phyloP scores from a whole-genome alignment of 2,797 vertebrate species.

The Echeneis naucrates region DNA sequence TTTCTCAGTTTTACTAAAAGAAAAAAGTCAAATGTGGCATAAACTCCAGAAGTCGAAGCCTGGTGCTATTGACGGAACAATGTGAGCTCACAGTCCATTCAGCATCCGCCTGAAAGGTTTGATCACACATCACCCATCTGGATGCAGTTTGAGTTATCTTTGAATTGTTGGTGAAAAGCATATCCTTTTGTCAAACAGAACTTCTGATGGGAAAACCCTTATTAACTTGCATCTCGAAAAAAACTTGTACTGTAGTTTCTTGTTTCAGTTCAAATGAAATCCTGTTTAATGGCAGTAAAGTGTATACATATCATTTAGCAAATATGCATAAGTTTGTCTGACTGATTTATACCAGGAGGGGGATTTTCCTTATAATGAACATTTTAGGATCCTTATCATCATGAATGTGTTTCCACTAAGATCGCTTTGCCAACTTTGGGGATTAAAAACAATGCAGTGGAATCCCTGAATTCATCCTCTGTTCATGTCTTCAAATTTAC shows the following conservation, averaged over 20 bases:
- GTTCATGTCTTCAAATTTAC: constrained; percentile 5
- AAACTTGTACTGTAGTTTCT: background rate
- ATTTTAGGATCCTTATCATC: background rate
- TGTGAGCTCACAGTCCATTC: background rate
- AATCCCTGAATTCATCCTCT: background rate
- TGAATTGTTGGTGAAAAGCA: background rate
- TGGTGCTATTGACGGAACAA: background rate
- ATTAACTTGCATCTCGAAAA: background rate
- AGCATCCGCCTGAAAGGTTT: background rate
- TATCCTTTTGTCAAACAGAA: background rate
- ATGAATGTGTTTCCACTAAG: background rate
- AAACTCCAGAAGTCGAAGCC: background rate
- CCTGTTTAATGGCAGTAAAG: background rate
- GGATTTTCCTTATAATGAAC: background rate
- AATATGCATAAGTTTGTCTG: background rate
- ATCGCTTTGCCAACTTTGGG: constrained; percentile 1
- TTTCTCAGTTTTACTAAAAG: background rate
- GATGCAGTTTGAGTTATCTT: background rate
- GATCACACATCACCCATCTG: background rate
- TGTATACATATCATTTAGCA: background rate
- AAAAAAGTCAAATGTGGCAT: background rate
- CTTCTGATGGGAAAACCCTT: background rate
- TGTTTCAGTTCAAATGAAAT: background rate
- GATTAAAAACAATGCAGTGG: constrained; percentile 4
- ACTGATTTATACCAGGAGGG: background rate